phyloP scores from a whole-genome alignment of 2,797 vertebrate species.

The Poeciliopsis presidionis region DNA sequence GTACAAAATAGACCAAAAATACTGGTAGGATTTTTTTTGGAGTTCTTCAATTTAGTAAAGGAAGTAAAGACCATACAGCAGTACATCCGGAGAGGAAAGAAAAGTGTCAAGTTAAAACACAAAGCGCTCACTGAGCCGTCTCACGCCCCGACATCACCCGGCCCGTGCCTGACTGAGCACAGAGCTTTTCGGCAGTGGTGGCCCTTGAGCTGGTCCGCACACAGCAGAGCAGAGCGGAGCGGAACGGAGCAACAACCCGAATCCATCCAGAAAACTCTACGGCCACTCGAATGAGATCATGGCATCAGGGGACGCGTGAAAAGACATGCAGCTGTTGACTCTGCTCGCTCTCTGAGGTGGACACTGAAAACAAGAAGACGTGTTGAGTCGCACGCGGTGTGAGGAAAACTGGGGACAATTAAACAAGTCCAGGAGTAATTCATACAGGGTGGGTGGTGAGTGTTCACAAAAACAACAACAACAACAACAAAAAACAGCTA shows the following conservation, averaged over 20 bases:
- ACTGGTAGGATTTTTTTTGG: too few relatives aligned
- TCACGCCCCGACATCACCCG: slow-evolving; percentile 13
- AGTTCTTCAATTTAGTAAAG: too few relatives aligned
- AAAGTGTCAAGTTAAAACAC: neutral
- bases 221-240: slow-evolving; percentile 29
- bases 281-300: slow-evolving; percentile 77
- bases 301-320: slow-evolving; percentile 68
- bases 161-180: slow-evolving; percentile 29
- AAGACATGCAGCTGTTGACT: slow-evolving; percentile 80
- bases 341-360: slow-evolving; percentile 64
- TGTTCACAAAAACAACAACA: slow-evolving; percentile 16
- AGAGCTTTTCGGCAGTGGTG: slow-evolving; percentile 36
- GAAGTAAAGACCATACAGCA: neutral
- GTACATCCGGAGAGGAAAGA: neutral
- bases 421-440: slow-evolving; percentile 32
- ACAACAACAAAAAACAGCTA: slow-evolving; percentile 18
- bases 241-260: slow-evolving; percentile 48
- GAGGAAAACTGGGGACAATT: slow-evolving; percentile 55
- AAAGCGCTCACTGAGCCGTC: neutral
- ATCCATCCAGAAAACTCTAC: slow-evolving; percentile 60
- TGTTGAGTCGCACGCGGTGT: slow-evolving; percentile 65
- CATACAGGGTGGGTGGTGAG: slow-evolving; percentile 25
- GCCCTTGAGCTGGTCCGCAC: slow-evolving; percentile 26
- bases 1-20: too few relatives aligned
- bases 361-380: slow-evolving; percentile 61